Conservation (phyloP, 2,888 invertebrate species). For the Morpho deidamia region DNA sequence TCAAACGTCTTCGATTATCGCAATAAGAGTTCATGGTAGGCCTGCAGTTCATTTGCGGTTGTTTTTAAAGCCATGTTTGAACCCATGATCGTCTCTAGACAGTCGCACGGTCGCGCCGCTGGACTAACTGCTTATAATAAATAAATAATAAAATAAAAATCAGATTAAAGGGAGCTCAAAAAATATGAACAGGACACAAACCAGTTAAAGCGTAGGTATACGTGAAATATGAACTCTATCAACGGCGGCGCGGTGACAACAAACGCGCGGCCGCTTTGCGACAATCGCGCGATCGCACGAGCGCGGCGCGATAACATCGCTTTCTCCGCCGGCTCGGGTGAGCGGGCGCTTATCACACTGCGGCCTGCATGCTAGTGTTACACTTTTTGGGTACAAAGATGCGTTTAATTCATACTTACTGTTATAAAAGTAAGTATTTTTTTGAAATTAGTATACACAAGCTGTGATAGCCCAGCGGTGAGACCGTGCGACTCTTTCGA, state of each 20-base stretch:
- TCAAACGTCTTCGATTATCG: no score
- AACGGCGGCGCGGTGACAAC: conserved; percentile 28
- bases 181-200: conserved; percentile 19
- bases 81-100: no score
- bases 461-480: no score
- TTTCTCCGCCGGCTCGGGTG: conserved; percentile 28
- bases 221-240: conserved; percentile 12
- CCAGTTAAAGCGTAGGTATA: conserved; percentile 13
- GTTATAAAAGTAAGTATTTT: no score
- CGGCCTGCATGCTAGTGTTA: conserved; percentile 17
- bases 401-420: not conserved
- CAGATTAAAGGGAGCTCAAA: conserved; percentile 3
- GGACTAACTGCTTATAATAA: no score
- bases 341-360: conserved; percentile 37
- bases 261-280: conserved; percentile 56
- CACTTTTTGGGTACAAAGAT: not conserved
- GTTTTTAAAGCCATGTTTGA: no score
- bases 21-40: no score
- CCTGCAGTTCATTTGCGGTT: no score
- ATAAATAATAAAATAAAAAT: conserved; percentile 7
- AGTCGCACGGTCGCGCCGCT: no score
- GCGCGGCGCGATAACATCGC: conserved; percentile 37
- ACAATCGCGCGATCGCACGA: conserved; percentile 49
- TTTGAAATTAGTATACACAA: no score
- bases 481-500: no score